Conservation (phyloP, 1,140 invertebrate genomes). For the Ostrea edulis region DNA sequence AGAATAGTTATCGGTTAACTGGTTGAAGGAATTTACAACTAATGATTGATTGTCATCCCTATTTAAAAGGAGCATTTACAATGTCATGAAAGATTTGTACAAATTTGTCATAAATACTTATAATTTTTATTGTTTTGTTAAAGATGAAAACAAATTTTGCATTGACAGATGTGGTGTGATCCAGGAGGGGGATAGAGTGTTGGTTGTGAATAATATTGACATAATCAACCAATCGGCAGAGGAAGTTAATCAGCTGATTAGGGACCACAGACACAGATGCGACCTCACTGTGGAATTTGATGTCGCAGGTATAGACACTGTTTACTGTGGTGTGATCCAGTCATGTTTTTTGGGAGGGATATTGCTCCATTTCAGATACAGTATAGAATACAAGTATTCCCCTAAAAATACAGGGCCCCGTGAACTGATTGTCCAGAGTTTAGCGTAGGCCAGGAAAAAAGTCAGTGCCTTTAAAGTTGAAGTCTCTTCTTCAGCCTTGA, state of each 20-base stretch:
- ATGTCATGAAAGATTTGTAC: too few species aligned
- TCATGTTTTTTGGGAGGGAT: background rate
- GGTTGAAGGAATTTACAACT: too few species aligned
- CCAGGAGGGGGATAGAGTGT: conserved; percentile 90
- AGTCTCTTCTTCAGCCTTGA: too few species aligned
- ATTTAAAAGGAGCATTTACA: too few species aligned
- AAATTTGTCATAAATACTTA: too few species aligned
- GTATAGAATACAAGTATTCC: too few species aligned
- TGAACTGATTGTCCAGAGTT: too few species aligned
- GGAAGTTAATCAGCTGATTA: conserved; percentile 80
- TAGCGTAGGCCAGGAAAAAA: too few species aligned
- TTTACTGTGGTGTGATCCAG: background rate
- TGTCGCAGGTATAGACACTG: conserved; percentile 84
- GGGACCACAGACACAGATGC: conserved; percentile 79
- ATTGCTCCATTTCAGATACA: background rate
- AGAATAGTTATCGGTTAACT: too few species aligned
- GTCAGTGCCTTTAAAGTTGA: too few species aligned
- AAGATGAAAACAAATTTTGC: background rate
- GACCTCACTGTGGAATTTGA: conserved; percentile 90
- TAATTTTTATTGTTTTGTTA: background rate
- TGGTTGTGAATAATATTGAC: conserved; percentile 87
- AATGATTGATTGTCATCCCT: too few species aligned
- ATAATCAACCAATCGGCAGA: conserved; percentile 80
- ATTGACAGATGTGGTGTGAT: conserved; percentile 85
- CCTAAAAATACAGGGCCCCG: too few species aligned